phyloP scores from a whole-genome alignment of 2,888 invertebrate species.

The Eupeodes luniger region DNA sequence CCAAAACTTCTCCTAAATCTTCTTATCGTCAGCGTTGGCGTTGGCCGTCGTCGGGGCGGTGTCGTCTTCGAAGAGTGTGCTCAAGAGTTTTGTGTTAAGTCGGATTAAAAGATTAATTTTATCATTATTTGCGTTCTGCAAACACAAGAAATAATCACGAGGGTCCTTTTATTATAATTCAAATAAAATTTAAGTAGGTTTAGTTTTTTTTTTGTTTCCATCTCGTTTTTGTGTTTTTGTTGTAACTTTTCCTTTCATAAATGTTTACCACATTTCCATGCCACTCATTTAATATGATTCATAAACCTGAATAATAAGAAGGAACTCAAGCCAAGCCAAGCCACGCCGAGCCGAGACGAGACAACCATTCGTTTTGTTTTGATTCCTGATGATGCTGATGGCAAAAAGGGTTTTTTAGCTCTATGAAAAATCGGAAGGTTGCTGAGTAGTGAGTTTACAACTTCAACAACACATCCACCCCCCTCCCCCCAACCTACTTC shows the following conservation, averaged over 20 bases:
- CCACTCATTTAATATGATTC: conserved; percentile 61
- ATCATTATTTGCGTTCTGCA: conserved; percentile 47
- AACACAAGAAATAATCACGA: conserved; percentile 44
- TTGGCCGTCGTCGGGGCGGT: no score
- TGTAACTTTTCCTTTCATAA: conserved; percentile 48
- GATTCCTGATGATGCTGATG: conserved; percentile 9
- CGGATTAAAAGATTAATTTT: conserved; percentile 44
- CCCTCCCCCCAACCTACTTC: no score
- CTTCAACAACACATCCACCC: no score
- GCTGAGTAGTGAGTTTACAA: conserved; percentile 1
- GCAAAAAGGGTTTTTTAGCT: conserved; percentile 4
- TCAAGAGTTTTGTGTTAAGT: conserved; percentile 28
- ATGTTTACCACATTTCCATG: conserved; percentile 44
- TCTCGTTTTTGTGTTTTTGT: background rate
- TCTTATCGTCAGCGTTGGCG: background rate
- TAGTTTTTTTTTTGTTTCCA: background rate
- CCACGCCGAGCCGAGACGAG: background rate
- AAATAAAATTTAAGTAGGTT: conserved; percentile 52
- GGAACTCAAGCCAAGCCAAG: background rate
- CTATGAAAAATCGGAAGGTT: background rate
- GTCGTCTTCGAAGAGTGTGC: background rate
- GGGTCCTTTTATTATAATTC: conserved; percentile 60
- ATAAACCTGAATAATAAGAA: conserved; percentile 32
- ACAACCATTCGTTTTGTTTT: conserved; percentile 22
- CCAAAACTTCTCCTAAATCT: background rate